These are phyloP conservation scores for Leuciscus waleckii DNA, from an alignment of 2,797 vertebrate genomes.

Conservation along the genomic window DNA sequence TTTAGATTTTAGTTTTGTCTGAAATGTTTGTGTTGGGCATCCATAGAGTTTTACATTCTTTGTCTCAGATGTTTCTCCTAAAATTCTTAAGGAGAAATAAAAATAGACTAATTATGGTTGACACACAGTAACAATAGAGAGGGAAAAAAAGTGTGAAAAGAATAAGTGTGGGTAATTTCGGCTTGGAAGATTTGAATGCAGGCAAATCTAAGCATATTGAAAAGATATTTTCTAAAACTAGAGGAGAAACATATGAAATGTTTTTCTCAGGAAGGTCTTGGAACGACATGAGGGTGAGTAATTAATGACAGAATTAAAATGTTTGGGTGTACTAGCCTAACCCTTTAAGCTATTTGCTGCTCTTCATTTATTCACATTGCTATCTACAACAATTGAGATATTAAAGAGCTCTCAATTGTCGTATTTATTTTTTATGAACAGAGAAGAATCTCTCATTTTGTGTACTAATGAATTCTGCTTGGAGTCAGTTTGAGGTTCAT, in stretches of 20 bases:
- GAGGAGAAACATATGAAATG: background rate
- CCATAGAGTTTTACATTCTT: background rate
- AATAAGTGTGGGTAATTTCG: background rate
- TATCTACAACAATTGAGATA: background rate
- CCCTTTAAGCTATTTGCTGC: background rate
- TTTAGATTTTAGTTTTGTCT: background rate
- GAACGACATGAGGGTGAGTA: too few species aligned
- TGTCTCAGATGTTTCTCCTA: background rate
- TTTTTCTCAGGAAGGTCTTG: background rate
- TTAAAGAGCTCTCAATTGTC: background rate
- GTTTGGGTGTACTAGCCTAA: background rate
- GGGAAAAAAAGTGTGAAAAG: background rate
- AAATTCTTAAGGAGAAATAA: background rate
- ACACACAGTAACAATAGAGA: background rate
- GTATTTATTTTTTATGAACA: background rate
- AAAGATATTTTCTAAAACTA: background rate
- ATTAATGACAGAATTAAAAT: too few species aligned
- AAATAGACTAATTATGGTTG: background rate
- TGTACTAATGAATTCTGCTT: background rate
- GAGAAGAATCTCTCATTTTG: background rate
- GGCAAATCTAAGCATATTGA: background rate
- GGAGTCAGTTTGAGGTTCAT: constrained; percentile 18
- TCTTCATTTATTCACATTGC: background rate
- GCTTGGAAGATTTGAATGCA: background rate
- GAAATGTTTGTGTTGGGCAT: background rate